Conservation (phyloP, 2,113 vertebrate genomes). For the Pleuronectes platessa region DNA sequence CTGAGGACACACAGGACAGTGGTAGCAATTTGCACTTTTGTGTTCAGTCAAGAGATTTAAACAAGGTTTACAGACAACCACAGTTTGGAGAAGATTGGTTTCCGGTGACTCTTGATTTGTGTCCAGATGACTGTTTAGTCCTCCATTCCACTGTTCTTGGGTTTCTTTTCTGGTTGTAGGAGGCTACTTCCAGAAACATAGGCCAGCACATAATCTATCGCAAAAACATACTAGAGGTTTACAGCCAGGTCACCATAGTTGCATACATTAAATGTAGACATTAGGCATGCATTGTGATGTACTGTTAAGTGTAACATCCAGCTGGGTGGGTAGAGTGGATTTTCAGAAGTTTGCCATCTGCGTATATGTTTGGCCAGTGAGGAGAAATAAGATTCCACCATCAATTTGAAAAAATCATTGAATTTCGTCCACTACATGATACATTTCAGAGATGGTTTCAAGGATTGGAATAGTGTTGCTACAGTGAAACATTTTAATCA, state of each 20-base stretch:
- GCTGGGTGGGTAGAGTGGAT: slow-evolving; percentile 40
- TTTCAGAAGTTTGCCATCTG: slow-evolving; percentile 6
- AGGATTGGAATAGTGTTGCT: slow-evolving; percentile 12
- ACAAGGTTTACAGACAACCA: slow-evolving; percentile 92
- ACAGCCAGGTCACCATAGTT: slow-evolving; percentile 46
- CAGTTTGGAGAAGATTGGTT: slow-evolving; percentile 85
- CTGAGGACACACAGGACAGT: slow-evolving; percentile 87
- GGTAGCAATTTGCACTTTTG: slow-evolving; percentile 94
- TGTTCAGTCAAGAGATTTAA: slow-evolving; percentile 86
- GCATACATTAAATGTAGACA: slow-evolving; percentile 31
- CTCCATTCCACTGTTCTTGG: slow-evolving; percentile 69
- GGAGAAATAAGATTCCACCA: slow-evolving; percentile 5
- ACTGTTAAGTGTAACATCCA: slow-evolving; percentile 33
- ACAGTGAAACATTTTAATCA: not conserved
- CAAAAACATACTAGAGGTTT: slow-evolving; percentile 47
- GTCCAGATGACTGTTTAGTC: slow-evolving; percentile 66
- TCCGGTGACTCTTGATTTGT: slow-evolving; percentile 77
- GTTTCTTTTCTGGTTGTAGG: slow-evolving; percentile 50
- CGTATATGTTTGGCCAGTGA: slow-evolving; percentile 7
- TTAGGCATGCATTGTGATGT: slow-evolving; percentile 25
- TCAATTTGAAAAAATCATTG: slow-evolving; percentile 9
- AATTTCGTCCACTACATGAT: slow-evolving; percentile 37
- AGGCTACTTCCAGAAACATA: slow-evolving; percentile 44
- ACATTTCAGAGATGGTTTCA: slow-evolving; percentile 35
- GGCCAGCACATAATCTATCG: slow-evolving; percentile 52